Base-by-base conservation (phyloP, 1,140 invertebrate genomes). In the Aphelenchoides besseyi region DNA sequence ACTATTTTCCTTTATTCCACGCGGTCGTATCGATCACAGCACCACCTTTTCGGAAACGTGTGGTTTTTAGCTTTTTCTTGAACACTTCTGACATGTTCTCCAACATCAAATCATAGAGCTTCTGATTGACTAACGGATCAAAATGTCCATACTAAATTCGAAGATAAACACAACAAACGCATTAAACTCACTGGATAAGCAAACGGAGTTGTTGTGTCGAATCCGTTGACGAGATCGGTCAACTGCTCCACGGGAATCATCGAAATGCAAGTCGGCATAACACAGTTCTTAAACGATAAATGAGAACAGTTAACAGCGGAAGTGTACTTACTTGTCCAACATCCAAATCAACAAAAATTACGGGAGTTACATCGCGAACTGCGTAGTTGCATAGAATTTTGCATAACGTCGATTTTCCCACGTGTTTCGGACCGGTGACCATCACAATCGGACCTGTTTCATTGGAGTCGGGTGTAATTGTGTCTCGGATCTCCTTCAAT, bases 11-110 rank as follows among this genome's bases (percentile, higher is more conserved):
- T 87, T 95, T 94, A 0, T 97, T 90, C 94, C 94, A 98, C 0
- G 95, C 95, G 82, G 94, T 95, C 0, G 96, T 98, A 84, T 99
- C 98, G 62, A 99, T 95, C 36, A 99, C 90, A 0, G 93, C 91
- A n/a, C 96, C 96, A 32, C 94, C 95, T 86, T 68, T 16, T 59
- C 67, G 69, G 5, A 26, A 48, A 69, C 86, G 91, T 91, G 53
- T 89, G 41, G 37, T 89, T 82, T 92, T 90, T 84, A 94, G 89
- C 81, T 92, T 88, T 74, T 94, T 90, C 29, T 91, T 89, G 57
- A 96, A 91, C 12, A 92, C 90, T 79, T 92, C 90, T 0, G 95
- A 93, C 74, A 98, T 86, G 74, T 91, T 89, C 2, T 90, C 90
- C 0, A 95, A 90, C 12, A 97, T 87, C 2, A 91, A 88, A 83